Evolutionary conservation across 1,140 invertebrate species (phyloP).

Genomic region (Ostrea edulis): DNA sequence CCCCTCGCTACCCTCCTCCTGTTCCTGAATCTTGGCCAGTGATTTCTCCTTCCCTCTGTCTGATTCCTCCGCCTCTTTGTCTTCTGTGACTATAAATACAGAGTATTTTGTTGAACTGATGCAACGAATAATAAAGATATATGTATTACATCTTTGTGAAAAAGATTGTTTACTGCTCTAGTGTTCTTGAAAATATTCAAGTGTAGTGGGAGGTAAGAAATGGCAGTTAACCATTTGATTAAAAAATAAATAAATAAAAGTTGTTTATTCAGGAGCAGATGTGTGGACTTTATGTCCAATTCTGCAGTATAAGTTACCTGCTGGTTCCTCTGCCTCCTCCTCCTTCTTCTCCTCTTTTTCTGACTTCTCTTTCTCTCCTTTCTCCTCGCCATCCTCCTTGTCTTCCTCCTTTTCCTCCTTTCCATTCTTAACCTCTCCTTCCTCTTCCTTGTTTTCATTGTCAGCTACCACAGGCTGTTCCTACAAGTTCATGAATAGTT

Average conservation of each 20-base stretch:
- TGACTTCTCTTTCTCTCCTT: conserved; percentile 55
- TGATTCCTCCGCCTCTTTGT: not conserved
- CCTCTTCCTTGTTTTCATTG: conserved; percentile 50
- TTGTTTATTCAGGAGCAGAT: too few species aligned
- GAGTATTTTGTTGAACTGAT: not conserved
- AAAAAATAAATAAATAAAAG: too few species aligned
- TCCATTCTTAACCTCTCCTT: conserved; percentile 50
- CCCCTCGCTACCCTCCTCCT: conserved; percentile 57
- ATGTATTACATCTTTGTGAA: too few species aligned
- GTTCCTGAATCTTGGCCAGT: conserved; percentile 55
- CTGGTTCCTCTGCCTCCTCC: conserved; percentile 45
- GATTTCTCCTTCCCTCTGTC: conserved; percentile 43
- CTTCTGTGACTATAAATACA: not conserved
- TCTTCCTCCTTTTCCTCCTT: conserved; percentile 52
- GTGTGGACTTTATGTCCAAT: too few species aligned
- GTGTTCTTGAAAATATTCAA: too few species aligned
- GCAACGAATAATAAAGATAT: too few species aligned
- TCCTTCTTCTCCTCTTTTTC: conserved; percentile 56
- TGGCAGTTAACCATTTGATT: too few species aligned
- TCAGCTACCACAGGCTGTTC: conserved; percentile 50
- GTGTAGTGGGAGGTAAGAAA: too few species aligned
- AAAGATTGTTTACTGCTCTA: too few species aligned
- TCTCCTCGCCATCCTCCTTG: conserved; percentile 49
- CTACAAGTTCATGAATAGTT: not conserved
- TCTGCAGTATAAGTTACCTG: not conserved